These are phyloP conservation scores for Parapristionchus giblindavisi DNA, from an alignment of 2,888 invertebrate species.

Conservation along the genomic window DNA sequence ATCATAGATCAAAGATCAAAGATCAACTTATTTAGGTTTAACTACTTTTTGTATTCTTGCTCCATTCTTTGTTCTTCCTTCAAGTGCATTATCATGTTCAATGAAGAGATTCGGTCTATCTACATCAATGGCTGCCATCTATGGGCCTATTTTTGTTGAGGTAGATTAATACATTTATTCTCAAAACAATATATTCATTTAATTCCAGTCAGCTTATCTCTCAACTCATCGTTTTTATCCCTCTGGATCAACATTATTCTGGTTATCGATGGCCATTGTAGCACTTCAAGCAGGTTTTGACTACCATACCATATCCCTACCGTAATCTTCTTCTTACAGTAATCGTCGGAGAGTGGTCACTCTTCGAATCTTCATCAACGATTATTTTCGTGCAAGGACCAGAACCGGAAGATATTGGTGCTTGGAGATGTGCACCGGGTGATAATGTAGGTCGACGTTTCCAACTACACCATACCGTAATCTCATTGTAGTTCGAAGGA, in stretches of 20 bases:
- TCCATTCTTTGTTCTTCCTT: conserved; percentile 59
- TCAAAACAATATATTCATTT: not conserved
- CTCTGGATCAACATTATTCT: conserved; percentile 19
- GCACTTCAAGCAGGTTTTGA: conserved; percentile 24
- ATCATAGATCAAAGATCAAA: not conserved
- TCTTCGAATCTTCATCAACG: conserved; percentile 48
- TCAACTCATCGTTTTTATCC: conserved; percentile 16
- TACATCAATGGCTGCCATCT: conserved; percentile 52
- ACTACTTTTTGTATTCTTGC: conserved; percentile 55
- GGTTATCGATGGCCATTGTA: conserved; percentile 5
- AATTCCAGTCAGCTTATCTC: conserved; percentile 27
- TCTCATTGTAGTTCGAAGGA: conserved; percentile 40
- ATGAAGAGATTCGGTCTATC: conserved; percentile 54
- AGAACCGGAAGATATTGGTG: conserved; percentile 7
- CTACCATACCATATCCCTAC: not conserved
- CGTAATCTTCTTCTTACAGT: no score
- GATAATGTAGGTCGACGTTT: conserved; percentile 23
- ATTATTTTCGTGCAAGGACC: conserved; percentile 45
- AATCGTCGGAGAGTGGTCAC: conserved; percentile 54
- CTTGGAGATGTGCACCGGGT: conserved; percentile 33
- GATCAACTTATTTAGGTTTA: conserved; percentile 41
- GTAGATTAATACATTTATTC: conserved; percentile 34
- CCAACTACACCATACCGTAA: not conserved
- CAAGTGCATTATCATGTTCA: conserved; percentile 56
- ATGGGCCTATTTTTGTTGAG: conserved; percentile 61